Evolutionary conservation across 2,888 invertebrate genomes (phyloP), one percentile per base, ranked within the genome.

Genomic region (Phorcus lineatus): DNA sequence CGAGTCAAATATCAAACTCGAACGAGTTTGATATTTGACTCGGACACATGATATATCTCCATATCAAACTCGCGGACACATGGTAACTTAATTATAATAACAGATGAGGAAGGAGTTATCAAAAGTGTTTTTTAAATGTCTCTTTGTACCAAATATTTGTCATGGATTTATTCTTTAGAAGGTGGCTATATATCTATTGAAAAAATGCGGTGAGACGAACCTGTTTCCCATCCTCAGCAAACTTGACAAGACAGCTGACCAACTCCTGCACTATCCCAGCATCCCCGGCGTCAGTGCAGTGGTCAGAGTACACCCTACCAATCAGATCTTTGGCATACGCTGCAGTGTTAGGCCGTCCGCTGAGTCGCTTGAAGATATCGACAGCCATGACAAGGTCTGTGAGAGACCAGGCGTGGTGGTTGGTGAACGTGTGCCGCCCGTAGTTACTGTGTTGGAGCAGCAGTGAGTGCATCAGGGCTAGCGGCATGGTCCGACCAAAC

Each of bases 381-480:
- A 89, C 85, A 19, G 88, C 87, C 79, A 87, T 82, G 19, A 86
- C 89, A 19, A 92, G 84, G 82, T 92, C 91, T 36, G 86, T 86
- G 52, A 89, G 81, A 7, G 90, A 89, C 91, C 91, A 91, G 81
- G 88, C 84, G 79, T 88, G 82, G 40, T 84, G 83, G 24, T 82
- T 81, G 55, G 83, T 83, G 85, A 90, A 91, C 19, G 90, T 88
- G 22, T 86, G 85, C 67, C 83, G 84, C 19, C 89, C 89, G 85
- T 89, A 91, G 83, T 87, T 88, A 80, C 88, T 90, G 31, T 90
- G 90, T 74, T 91, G 90, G 9, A 90, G 80, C 67, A 91, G 82
- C 0, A 91, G 79, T 6, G 91, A 86, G 81, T 91, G 91, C 13
- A 91, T 84, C 36, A 92, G 81, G 9, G 91, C 89, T 78, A 92